phyloP scores from a whole-genome alignment of 35 echinoderm and acorn worm genomes.

The Apostichopus californicus region DNA sequence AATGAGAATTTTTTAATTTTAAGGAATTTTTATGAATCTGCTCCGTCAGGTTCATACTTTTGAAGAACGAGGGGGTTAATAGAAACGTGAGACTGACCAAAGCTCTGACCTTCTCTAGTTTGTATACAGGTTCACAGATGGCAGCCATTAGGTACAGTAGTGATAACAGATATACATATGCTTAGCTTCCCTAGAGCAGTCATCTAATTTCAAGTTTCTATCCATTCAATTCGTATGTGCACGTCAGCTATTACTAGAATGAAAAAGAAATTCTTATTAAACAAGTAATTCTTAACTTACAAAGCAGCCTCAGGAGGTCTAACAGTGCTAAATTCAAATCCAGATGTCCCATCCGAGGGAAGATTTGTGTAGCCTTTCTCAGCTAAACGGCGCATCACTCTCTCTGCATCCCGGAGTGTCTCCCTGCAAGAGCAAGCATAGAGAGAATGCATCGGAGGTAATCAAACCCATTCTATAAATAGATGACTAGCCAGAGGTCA shows the following conservation, averaged over 20 bases:
- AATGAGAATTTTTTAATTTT: too few relatives aligned
- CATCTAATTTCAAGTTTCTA: neutral
- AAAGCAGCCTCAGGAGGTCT: constrained; percentile 28
- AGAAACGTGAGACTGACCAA: too few relatives aligned
- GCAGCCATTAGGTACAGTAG: too few relatives aligned
- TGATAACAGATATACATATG: too few relatives aligned
- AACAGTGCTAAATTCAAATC: constrained; percentile 48
- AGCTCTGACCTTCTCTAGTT: too few relatives aligned
- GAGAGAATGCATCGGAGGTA: neutral
- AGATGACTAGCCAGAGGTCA: too few relatives aligned
- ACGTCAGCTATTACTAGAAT: neutral
- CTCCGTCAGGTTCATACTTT: too few relatives aligned
- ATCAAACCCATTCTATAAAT: neutral
- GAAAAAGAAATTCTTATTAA: too few relatives aligned
- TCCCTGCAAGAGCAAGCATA: neutral
- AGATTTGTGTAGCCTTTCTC: constrained; percentile 44
- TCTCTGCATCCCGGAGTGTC: constrained; percentile 33
- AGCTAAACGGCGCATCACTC: constrained; percentile 32
- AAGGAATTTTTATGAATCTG: too few relatives aligned
- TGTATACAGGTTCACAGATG: too few relatives aligned
- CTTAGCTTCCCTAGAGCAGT: neutral
- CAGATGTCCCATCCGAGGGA: constrained; percentile 31
- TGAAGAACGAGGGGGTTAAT: too few relatives aligned
- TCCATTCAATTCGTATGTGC: neutral
- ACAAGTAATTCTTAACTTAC: neutral